phyloP scores from a whole-genome alignment of 2,888 invertebrate species.

The Acanthosepion lycidas region DNA sequence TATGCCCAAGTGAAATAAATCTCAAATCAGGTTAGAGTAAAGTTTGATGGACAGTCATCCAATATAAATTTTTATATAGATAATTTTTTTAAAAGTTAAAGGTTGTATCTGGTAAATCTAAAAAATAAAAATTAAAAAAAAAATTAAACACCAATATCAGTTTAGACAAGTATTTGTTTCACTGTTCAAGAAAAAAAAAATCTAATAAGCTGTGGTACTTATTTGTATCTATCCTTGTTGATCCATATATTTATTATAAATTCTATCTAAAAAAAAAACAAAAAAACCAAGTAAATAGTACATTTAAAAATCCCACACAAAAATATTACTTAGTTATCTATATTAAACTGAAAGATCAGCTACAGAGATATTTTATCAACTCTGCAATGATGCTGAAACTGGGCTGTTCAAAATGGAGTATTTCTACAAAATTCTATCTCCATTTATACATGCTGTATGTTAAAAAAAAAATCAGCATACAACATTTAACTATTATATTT shows the following conservation, averaged over 20 bases:
- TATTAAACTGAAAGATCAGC: no score
- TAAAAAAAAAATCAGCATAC: background rate
- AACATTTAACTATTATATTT: background rate
- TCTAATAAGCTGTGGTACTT: background rate
- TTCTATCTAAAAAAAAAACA: background rate
- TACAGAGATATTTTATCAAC: background rate
- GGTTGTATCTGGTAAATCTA: background rate
- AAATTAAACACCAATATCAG: background rate
- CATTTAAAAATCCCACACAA: no score
- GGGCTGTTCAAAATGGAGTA: background rate
- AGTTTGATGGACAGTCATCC: background rate
- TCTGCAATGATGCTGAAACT: background rate
- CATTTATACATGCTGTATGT: background rate
- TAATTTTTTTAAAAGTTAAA: background rate
- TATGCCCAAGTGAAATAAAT: background rate
- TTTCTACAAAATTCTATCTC: background rate
- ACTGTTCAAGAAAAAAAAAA: background rate
- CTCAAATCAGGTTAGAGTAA: background rate
- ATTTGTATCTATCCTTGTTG: background rate
- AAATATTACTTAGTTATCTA: no score
- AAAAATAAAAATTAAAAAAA: background rate
- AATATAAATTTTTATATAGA: background rate
- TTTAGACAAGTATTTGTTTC: background rate
- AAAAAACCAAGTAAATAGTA: background rate
- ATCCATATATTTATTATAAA: background rate